Evolutionary conservation across 2,888 invertebrate species (phyloP).

Genomic region (Aporophyla nigra): DNA sequence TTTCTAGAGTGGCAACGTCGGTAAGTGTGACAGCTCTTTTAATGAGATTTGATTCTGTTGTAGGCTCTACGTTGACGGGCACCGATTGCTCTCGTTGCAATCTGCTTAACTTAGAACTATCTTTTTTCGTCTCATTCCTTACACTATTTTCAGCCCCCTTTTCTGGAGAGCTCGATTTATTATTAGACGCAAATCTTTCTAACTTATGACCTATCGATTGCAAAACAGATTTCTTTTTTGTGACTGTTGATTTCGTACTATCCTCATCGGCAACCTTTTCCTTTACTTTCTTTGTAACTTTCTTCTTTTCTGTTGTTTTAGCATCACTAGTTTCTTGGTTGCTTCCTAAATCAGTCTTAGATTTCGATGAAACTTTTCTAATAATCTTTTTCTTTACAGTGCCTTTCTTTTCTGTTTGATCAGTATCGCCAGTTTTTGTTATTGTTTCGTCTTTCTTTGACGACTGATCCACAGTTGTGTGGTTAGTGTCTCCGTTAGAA

Average conservation of each 20-base stretch:
- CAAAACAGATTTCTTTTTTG: conserved; percentile 93
- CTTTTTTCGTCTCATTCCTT: conserved; percentile 76
- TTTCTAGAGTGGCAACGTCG: conserved; percentile 90
- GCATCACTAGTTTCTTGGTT: conserved; percentile 77
- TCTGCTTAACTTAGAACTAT: conserved; percentile 88
- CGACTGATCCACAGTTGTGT: conserved; percentile 72
- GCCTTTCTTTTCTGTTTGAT: conserved; percentile 82
- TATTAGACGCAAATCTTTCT: conserved; percentile 92
- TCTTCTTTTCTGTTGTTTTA: conserved; percentile 85
- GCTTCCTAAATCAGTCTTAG: conserved; percentile 83
- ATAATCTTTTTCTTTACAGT: conserved; percentile 87
- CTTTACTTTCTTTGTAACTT: conserved; percentile 85
- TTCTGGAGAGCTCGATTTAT: conserved; percentile 88
- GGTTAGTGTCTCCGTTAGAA: conserved; percentile 73
- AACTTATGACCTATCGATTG: conserved; percentile 95
- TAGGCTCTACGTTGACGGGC: conserved; percentile 88
- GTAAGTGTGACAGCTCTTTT: conserved; percentile 94
- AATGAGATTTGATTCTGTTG: conserved; percentile 92
- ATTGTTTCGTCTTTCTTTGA: conserved; percentile 76
- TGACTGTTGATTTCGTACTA: conserved; percentile 76
- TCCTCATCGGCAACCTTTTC: conserved; percentile 83
- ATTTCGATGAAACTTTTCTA: conserved; percentile 87
- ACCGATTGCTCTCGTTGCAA: conserved; percentile 93
- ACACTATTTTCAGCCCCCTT: conserved; percentile 81
- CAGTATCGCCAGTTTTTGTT: conserved; percentile 75